phyloP scores from a whole-genome alignment of 2,113 vertebrate genomes.

The Reinhardtius hippoglossoides region DNA sequence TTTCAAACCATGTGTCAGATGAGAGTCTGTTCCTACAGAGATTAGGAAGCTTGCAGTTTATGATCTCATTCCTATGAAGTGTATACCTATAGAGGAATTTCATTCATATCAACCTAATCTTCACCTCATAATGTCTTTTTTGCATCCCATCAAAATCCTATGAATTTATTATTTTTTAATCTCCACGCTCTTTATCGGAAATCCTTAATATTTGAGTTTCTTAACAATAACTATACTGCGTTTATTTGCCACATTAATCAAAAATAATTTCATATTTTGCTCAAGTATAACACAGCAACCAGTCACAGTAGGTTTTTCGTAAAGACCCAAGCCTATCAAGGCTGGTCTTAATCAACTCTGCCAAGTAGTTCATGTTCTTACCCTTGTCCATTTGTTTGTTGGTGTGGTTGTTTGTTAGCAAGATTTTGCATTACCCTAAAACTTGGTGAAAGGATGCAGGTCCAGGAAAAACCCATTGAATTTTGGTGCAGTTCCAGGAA shows the following conservation, averaged over 20 bases:
- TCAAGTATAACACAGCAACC: neutral
- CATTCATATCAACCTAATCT: no score
- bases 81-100: no score
- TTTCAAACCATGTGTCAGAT: neutral
- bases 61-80: no score
- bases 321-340: neutral
- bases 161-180: neutral
- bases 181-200: neutral
- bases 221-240: no score
- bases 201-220: neutral
- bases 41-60: neutral
- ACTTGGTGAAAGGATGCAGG: no score
- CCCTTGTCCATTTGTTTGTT: no score
- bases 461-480: no score
- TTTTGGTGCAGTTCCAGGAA: no score
- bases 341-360: no score
- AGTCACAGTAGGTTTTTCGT: neutral
- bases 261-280: neutral
- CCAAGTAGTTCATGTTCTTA: no score
- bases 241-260: neutral
- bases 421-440: no score
- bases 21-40: neutral
- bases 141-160: neutral
- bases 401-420: no score
- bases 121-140: neutral